A percentile compares a stretch with the other conserved stretches of the same genome.
phyloP scores from a whole-genome alignment of 2,888 invertebrate species.

The Hoplodrina ambigua region DNA sequence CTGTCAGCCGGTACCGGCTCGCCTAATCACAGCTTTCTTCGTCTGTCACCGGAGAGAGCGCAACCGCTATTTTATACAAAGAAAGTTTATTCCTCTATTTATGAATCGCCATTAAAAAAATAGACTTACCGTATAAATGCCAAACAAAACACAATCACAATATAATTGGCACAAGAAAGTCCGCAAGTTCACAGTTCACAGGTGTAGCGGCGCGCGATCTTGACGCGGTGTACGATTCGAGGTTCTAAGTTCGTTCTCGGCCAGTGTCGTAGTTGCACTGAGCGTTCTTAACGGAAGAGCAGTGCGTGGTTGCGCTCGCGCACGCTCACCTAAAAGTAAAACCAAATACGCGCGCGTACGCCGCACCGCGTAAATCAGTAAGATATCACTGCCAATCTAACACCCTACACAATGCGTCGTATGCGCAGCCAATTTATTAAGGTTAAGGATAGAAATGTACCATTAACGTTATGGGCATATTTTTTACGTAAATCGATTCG shows the following conservation, averaged over 20 bases:
- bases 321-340: conserved; percentile 85
- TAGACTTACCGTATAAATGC: conserved; percentile 72
- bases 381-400: conserved; percentile 78
- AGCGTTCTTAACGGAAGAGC: conserved; percentile 83
- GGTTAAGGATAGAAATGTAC: conserved; percentile 86
- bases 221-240: conserved; percentile 71
- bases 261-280: conserved; percentile 87
- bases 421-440: conserved; percentile 75
- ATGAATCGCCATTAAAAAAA: conserved; percentile 46
- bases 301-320: conserved; percentile 82
- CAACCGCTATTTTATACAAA: conserved; percentile 65
- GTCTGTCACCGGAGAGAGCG: conserved; percentile 74
- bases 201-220: conserved; percentile 66
- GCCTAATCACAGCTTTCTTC: conserved; percentile 76
- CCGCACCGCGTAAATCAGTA: conserved; percentile 74
- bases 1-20: conserved; percentile 63
- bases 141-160: conserved; percentile 79
- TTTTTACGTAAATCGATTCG: conserved; percentile 79
- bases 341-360: conserved; percentile 79
- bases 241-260: conserved; percentile 87
- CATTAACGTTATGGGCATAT: conserved; percentile 65
- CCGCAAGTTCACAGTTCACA: conserved; percentile 85
- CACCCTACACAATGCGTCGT: conserved; percentile 76
- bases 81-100: conserved; percentile 67
- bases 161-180: conserved; percentile 76